phyloP scores from a whole-genome alignment of 2,888 invertebrate genomes.

The Seira sanloemensis region DNA sequence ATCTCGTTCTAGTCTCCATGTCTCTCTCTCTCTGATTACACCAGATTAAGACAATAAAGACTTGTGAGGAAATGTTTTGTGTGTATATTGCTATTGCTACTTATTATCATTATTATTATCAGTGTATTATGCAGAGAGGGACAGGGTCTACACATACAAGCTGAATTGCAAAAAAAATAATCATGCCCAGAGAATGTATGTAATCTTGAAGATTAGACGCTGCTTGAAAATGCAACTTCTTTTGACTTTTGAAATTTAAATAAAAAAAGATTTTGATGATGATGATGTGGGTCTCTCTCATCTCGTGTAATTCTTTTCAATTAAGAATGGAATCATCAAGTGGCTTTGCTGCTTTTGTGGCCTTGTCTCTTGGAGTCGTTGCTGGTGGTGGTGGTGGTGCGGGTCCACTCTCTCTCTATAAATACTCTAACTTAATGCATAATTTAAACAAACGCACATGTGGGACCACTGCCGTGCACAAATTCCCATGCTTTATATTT shows the following conservation, averaged over 20 bases:
- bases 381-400: background rate
- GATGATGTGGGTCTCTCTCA: background rate
- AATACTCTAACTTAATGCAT: too few relatives aligned
- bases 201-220: background rate
- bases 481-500: background rate
- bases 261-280: too few relatives aligned
- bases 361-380: background rate
- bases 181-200: background rate
- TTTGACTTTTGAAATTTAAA: background rate
- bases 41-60: slow-evolving; percentile 46
- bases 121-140: too few relatives aligned
- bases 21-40: slow-evolving; percentile 15
- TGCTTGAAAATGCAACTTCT: background rate
- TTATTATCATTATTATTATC: background rate
- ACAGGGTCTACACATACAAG: too few relatives aligned
- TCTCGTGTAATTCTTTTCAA: background rate
- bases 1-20: background rate
- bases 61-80: too few relatives aligned
- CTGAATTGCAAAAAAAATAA: background rate
- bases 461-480: background rate
- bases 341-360: background rate
- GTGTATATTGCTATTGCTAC: background rate
- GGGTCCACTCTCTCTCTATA: too few relatives aligned
- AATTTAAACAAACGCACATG: background rate
- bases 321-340: background rate